These are phyloP conservation scores for Druceiella hillmani DNA, from an alignment of 2,888 invertebrate genomes.

Conservation along the genomic window DNA sequence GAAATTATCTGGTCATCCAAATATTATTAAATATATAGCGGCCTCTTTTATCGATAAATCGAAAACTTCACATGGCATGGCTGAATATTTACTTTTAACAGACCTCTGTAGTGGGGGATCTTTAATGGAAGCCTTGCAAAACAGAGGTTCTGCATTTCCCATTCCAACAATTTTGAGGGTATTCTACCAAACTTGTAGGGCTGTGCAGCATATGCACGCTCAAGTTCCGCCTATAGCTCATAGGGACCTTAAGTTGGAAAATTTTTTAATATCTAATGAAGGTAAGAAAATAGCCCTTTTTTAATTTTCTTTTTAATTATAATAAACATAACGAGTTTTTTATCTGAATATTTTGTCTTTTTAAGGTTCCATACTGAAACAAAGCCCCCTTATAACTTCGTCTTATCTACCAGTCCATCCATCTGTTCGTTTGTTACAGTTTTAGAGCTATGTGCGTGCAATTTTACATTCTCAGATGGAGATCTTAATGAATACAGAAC, in stretches of 20 bases:
- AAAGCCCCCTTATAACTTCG: too few species aligned
- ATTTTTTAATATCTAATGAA: conserved; percentile 81
- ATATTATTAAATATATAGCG: conserved; percentile 86
- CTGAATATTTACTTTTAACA: conserved; percentile 87
- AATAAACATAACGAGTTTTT: too few species aligned
- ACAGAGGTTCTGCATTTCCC: conserved; percentile 56
- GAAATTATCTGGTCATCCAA: conserved; percentile 85
- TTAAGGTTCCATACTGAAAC: too few species aligned
- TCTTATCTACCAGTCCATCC: too few species aligned
- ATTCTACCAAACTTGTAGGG: conserved; percentile 86
- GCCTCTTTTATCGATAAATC: conserved; percentile 76
- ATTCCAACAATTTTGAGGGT: conserved; percentile 70
- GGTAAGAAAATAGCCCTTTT: conserved; percentile 49
- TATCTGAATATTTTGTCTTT: too few species aligned
- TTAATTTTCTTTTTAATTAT: too few species aligned
- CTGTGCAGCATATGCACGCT: conserved; percentile 91
- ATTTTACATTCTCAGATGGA: too few species aligned
- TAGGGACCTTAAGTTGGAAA: conserved; percentile 95
- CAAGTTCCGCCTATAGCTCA: conserved; percentile 90
- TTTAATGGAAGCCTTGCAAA: conserved; percentile 59
- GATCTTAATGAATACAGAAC: too few species aligned
- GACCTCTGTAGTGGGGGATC: conserved; percentile 89
- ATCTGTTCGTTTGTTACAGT: too few species aligned
- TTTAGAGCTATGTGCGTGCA: too few species aligned
- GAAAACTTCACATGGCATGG: conserved; percentile 73